Base-by-base conservation (phyloP, 1,140 invertebrate species). In the Drosophila malerkotliana region DNA sequence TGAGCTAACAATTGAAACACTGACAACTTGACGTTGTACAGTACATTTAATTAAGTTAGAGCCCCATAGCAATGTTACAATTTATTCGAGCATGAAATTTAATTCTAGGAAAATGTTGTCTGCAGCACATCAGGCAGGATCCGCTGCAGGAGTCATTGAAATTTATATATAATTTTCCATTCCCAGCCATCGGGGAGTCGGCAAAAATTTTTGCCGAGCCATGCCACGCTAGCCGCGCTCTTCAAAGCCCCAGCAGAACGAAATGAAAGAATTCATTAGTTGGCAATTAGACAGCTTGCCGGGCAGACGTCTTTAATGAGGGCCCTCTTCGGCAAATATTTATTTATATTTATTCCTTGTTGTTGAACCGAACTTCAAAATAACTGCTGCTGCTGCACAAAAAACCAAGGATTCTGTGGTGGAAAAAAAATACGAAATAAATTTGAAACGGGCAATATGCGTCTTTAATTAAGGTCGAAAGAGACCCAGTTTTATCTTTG, bases 401-500 rank as follows among this genome's bases (percentile, higher is more conserved):
- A 18, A 24, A 8, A 10, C n/a, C 39, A 41, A 41, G 12, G 39
- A 14, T n/a, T 41, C 39, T 0, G 39, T 41, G 7, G 14, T 18
- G 4, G 39, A 44, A 6, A 28, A 28, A 28, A 28, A 6, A 28
- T 5, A 28, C 26, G 7, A 28, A 28, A 28, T 28, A 41, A 74
- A 58, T 32, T 15, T 28, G 24, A 51, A 67, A 72, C 66, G 45
- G 62, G 72, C 76, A 84, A 84, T 84, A 84, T 79, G 80, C 80
- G 81, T 80, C 77, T 84, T 80, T 84, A 84, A 84, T 84, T 85
- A 85, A 85, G 81, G 81, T 77, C 81, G 76, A 55, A 74, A 64
- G 3, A 24, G 32, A 28, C 14, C 48, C 60, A 28, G 64, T 57
- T 69, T 69, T 49, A 30, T 67, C 44, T 57, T 52, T 21, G 41